Conservation (phyloP, 1,140 invertebrate genomes). For the Listronotus bonariensis region DNA sequence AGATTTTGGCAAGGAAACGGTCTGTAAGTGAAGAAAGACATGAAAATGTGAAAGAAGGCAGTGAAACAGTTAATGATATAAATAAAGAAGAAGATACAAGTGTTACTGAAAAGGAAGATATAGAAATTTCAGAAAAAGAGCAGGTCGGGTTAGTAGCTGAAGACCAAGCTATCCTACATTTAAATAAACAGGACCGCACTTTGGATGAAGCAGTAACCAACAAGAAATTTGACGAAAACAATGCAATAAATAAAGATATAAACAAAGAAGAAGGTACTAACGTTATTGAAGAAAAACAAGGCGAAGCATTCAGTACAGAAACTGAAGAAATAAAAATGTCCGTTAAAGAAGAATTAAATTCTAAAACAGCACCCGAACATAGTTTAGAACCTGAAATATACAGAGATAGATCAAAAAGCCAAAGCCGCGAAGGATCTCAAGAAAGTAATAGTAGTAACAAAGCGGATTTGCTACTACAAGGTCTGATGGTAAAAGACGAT, state of each 20-base stretch:
- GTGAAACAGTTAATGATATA: background rate
- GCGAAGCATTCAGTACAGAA: background rate
- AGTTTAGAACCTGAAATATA: background rate
- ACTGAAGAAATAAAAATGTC: background rate
- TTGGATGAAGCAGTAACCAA: background rate
- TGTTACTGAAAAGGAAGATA: background rate
- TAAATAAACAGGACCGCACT: background rate
- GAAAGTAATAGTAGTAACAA: conserved; percentile 1
- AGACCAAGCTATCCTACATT: background rate
- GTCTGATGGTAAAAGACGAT: conserved; percentile 1
- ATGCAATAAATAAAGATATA: too few relatives aligned
- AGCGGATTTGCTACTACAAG: conserved; percentile 1
- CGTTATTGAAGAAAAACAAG: background rate
- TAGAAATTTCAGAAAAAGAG: background rate
- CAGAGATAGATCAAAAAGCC: background rate
- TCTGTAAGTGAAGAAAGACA: background rate
- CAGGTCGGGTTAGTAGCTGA: too few relatives aligned
- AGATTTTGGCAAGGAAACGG: background rate
- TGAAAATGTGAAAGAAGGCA: background rate
- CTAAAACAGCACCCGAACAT: background rate
- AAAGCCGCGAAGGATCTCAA: background rate
- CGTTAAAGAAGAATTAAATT: background rate
- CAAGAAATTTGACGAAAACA: too few relatives aligned
- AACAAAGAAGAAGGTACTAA: too few relatives aligned
- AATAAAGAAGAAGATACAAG: background rate